Base-by-base conservation (phyloP, 2,113 vertebrate species). In the Andinoacara biseriatus region DNA sequence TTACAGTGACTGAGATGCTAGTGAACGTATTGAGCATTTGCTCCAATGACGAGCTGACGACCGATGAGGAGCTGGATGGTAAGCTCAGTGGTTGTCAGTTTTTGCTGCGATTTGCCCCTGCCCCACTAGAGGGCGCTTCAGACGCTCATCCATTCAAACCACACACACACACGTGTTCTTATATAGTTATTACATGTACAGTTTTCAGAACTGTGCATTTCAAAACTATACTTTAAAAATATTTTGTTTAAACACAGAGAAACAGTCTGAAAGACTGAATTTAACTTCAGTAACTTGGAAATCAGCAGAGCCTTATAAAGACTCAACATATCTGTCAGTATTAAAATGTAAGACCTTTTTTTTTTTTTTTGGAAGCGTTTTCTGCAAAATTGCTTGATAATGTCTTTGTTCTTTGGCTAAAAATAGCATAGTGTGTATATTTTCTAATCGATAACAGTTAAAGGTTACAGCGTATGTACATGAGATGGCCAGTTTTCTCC, bases 11-110 rank as follows among this genome's bases (percentile, higher is more conserved):
- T 58, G 98, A 99, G 94, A 99, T 99, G 98, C 95, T 99, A 78
- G 98, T 99, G 76, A 99, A 99, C 0, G 98, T 99, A 14, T 92
- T 99, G 90, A 99, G 97, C 89, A 99, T 99, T 95, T 99, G 98
- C 94, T 99, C 98, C 90, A 98, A 97, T 31, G 98, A 99, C 85
- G 98, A 99, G 92, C 85, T 99, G 54, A 97, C 97, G 31, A 98
- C 98, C 10, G 98, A 99, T 26, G 98, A 99, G 92, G 98, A 99
- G 96, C 84, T 98, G 93, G 98, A 99, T 87, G 98, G 98, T 99
- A 96, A 98, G 91, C 35, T 10, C 4, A 1, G 24, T 62, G 29
- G 6, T 13, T 13, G 5, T 7, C 18, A 8, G 3, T 3, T 22
- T 22, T 52, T 33, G 3, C 75, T 79, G 82, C 72, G 82, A 26